Conservation (phyloP, 2,797 vertebrate species). For the Anguilla megastoma region DNA sequence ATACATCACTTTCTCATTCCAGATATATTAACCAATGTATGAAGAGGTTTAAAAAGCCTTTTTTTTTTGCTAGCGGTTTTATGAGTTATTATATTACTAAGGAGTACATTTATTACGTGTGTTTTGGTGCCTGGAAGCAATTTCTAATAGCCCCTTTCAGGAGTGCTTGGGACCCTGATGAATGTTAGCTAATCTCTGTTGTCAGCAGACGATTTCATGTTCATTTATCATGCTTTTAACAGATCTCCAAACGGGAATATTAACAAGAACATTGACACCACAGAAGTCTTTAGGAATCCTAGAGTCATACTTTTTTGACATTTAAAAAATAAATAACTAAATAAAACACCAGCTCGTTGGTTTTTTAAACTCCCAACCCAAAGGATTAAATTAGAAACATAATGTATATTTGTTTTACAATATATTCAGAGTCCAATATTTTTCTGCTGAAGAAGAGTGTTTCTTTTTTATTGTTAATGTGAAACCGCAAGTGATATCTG, state of each 20-base stretch:
- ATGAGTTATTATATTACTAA: conserved; percentile 67
- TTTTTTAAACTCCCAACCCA: conserved; percentile 27
- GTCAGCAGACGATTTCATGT: conserved; percentile 60
- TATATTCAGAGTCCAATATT: neutral
- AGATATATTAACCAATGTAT: conserved; percentile 68
- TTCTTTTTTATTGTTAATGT: neutral
- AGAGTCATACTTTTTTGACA: conserved; percentile 30
- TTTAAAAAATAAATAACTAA: neutral
- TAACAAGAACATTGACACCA: conserved; percentile 59
- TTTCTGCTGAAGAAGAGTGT: neutral
- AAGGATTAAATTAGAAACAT: conserved; percentile 44
- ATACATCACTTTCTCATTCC: conserved; percentile 46
- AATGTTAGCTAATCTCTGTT: conserved; percentile 65
- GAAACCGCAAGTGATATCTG: neutral
- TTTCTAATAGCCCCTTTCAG: conserved; percentile 57
- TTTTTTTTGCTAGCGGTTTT: conserved; percentile 65
- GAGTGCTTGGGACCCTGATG: conserved; percentile 60
- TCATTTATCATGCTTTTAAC: conserved; percentile 66
- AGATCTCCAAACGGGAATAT: conserved; percentile 66
- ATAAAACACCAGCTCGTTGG: neutral
- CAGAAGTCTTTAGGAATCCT: conserved; percentile 59
- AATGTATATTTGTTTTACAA: conserved; percentile 23
- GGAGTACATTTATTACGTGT: conserved; percentile 65
- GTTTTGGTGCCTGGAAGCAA: conserved; percentile 62
- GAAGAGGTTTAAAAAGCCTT: conserved; percentile 56